Percentiles rank a stretch among this genome's conserved stretches.
phyloP scores from a whole-genome alignment of 1,140 invertebrate species.

The Caenorhabditis remanei region DNA sequence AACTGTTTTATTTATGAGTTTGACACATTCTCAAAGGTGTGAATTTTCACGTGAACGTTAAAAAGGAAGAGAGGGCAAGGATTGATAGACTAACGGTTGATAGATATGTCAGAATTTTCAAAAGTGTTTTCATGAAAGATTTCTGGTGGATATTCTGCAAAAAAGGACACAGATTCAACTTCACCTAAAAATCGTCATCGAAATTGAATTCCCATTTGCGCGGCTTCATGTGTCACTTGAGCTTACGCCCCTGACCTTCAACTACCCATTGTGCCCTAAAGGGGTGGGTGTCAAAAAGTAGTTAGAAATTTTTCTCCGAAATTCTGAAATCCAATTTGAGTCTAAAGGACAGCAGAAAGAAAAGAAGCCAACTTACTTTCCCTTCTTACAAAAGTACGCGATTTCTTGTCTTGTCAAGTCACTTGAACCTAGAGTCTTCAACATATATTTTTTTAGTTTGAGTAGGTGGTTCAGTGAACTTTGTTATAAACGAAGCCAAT shows the following conservation, averaged over 20 bases:
- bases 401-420: not conserved
- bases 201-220: constrained; percentile 27
- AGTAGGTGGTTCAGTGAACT: constrained; percentile 24
- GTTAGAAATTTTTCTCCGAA: not conserved
- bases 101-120: not conserved
- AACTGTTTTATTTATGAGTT: constrained; percentile 49
- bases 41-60: constrained; percentile 22
- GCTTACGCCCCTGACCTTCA: constrained; percentile 32
- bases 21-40: constrained; percentile 1
- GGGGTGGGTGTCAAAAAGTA: constrained; percentile 6
- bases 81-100: not conserved
- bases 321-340: constrained; percentile 38
- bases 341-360: not conserved
- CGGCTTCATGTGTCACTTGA: constrained; percentile 26
- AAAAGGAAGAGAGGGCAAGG: not conserved
- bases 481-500: constrained; percentile 11
- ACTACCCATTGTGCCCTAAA: constrained; percentile 24
- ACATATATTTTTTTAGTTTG: not conserved
- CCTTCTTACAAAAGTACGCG: not conserved
- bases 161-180: not conserved
- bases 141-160: not conserved
- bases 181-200: constrained; percentile 21
- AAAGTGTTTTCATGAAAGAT: not conserved
- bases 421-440: not conserved
- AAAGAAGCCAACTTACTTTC: not conserved